These are phyloP conservation scores for Falco novaeseelandiae DNA, from an alignment of 2,797 vertebrate species.

Conservation along the genomic window DNA sequence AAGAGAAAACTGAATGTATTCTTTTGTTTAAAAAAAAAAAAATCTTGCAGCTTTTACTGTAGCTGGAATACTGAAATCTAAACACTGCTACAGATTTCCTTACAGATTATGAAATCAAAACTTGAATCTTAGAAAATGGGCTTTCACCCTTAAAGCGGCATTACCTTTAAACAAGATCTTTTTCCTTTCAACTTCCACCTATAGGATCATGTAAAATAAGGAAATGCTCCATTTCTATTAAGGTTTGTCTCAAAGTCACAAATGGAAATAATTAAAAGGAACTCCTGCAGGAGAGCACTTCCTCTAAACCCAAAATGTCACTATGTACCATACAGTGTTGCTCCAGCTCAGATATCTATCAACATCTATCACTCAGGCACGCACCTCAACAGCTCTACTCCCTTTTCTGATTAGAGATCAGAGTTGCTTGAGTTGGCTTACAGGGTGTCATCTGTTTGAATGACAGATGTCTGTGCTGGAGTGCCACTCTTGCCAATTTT, in stretches of 20 bases:
- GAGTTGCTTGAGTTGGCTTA: conserved; percentile 78
- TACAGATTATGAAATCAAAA: conserved; percentile 26
- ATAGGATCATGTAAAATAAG: neutral
- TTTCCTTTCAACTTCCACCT: conserved; percentile 11
- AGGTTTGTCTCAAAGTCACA: neutral
- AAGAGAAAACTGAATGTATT: neutral
- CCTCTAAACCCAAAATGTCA: conserved; percentile 61
- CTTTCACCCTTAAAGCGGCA: conserved; percentile 14
- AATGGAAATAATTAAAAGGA: conserved; percentile 68
- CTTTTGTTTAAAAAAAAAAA: conserved; percentile 11
- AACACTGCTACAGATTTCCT: conserved; percentile 28
- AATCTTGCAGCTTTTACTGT: neutral
- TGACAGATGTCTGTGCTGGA: conserved; percentile 78
- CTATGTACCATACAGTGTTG: conserved; percentile 8
- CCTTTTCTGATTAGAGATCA: conserved; percentile 81
- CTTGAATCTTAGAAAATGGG: conserved; percentile 26
- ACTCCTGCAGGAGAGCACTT: conserved; percentile 21
- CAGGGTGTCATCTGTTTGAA: conserved; percentile 79
- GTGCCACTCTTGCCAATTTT: conserved; percentile 66
- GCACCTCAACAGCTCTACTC: conserved; percentile 59
- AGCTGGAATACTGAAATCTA: conserved; percentile 14
- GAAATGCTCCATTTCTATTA: neutral
- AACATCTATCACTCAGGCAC: conserved; percentile 72
- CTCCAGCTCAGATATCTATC: conserved; percentile 62
- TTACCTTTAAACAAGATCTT: neutral